Evolutionary conservation across 2,888 invertebrate species (phyloP).

Genomic region (Drosophila mimetica): DNA sequence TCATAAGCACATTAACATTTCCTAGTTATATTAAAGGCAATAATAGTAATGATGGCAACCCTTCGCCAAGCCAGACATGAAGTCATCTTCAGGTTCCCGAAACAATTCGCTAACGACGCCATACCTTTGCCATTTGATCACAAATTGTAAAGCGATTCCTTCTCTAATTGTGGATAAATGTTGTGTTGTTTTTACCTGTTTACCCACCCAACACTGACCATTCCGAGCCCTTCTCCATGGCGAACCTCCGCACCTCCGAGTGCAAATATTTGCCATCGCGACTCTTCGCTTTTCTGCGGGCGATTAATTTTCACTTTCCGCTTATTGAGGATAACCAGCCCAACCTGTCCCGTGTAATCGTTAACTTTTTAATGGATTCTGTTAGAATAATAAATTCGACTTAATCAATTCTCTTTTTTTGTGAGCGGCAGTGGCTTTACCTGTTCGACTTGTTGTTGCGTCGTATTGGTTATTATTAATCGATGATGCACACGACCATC

Average conservation of each 20-base stretch:
- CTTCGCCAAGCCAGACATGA: constrained; percentile 23
- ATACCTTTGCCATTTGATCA: constrained; percentile 33
- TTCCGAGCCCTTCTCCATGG: constrained; percentile 4
- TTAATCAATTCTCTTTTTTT: constrained; percentile 26
- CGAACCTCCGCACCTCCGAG: background rate
- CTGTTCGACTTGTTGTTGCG: constrained; percentile 25
- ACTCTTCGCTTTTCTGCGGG: background rate
- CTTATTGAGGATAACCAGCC: constrained; percentile 36
- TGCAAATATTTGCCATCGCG: constrained; percentile 30
- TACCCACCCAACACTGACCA: constrained; percentile 32
- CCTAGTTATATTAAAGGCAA: constrained; percentile 12
- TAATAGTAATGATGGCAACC: constrained; percentile 38
- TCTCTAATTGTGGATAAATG: constrained; percentile 25
- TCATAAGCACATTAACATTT: constrained; percentile 14
- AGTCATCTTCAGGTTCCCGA: constrained; percentile 20
- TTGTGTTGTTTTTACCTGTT: constrained; percentile 29
- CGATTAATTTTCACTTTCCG: constrained; percentile 43
- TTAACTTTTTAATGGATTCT: constrained; percentile 45
- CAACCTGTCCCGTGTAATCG: constrained; percentile 44
- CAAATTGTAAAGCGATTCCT: constrained; percentile 27
- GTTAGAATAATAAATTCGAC: constrained; percentile 37
- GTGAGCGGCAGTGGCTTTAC: constrained; percentile 27
- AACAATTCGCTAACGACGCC: constrained; percentile 24
- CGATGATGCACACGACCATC: constrained; percentile 33
- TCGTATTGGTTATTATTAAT: constrained; percentile 27